Percentiles rank a stretch among this genome's conserved stretches.
phyloP scores from a whole-genome alignment of 64 coral and sea anemone genomes.

The Actinia equina region DNA sequence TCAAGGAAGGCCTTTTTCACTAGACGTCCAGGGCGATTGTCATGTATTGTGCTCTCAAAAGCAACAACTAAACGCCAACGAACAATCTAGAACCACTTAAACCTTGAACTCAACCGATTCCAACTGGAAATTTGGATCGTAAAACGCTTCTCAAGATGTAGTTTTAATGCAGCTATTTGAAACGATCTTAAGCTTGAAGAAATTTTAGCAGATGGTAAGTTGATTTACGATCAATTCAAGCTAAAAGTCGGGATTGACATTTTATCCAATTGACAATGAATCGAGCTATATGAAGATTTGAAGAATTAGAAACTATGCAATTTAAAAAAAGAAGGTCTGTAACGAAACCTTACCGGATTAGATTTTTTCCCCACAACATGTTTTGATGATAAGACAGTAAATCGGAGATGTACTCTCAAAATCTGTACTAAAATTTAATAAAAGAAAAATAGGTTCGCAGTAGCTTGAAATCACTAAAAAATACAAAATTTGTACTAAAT shows the following conservation, averaged over 20 bases:
- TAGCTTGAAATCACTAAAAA: too few relatives aligned
- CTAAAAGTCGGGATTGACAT: too few relatives aligned
- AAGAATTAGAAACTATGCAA: background rate
- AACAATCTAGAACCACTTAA: slow-evolving; percentile 3
- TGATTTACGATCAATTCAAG: background rate
- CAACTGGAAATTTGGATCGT: background rate
- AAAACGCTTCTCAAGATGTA: background rate
- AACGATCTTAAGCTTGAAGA: background rate
- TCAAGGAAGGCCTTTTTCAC: background rate
- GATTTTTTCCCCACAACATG: background rate
- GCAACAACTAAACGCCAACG: background rate
- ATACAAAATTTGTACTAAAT: too few relatives aligned
- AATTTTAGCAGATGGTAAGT: background rate
- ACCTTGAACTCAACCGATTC: background rate
- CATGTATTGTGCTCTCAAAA: background rate
- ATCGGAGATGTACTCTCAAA: too few relatives aligned
- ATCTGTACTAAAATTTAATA: too few relatives aligned
- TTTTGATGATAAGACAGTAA: too few relatives aligned
- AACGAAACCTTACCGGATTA: background rate
- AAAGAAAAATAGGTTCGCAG: too few relatives aligned
- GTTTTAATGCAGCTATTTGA: background rate
- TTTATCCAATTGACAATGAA: background rate
- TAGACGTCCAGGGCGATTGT: background rate
- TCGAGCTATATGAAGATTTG: background rate
- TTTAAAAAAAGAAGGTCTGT: background rate